Base-by-base conservation (phyloP, 2,113 vertebrate genomes). In the Phodopus roborovskii region DNA sequence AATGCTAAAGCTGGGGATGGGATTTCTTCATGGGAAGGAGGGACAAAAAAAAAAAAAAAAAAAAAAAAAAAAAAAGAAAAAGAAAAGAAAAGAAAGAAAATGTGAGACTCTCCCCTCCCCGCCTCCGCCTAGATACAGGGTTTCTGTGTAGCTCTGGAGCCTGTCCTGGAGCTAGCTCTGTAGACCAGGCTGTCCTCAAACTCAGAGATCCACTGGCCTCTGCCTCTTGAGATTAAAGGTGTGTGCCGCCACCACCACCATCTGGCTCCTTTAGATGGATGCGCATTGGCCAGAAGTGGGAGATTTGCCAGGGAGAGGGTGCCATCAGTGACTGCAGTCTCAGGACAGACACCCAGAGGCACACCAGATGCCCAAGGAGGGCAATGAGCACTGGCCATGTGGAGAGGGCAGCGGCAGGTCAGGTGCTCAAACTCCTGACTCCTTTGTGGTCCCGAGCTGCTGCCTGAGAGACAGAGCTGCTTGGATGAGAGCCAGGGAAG, bases 401-500 rank as follows among this genome's bases (percentile, higher is more conserved):
- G 0, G 4, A 30, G 42, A 56, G 16, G 70, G 42, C 30, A 36
- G 89, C 60, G 5, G n/a, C 42, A 17, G 20, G 8, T 12, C 50
- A 73, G 45, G 85, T 30, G 88, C 62, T n/a, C 58, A 30, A 73
- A 83, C 45, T 45, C 20, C 13, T 24, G 39, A 48, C 30, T 88
- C n/a, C 81, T 45, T 11, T 0, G 8, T 45, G 92, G 86, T 94
- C 56, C 36, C 68, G 33, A 64, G 92, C 84, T 95, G 96, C 87
- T 84, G 97, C 97, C 96, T 84, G 91, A 96, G 79, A 97, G 95
- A n/a, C 58, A 45, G 60, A 96, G 91, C 60, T 90, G 95, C 95
- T 96, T 98, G 98, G 97, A 94, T 5, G 28, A 79, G 92, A 94
- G 98, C 97, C 98, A 96, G 96, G 97, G 81, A 97, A 96, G 97